Evolutionary conservation across 64 coral and sea anemone genomes (phyloP).

Genomic region (Orbicella faveolata): DNA sequence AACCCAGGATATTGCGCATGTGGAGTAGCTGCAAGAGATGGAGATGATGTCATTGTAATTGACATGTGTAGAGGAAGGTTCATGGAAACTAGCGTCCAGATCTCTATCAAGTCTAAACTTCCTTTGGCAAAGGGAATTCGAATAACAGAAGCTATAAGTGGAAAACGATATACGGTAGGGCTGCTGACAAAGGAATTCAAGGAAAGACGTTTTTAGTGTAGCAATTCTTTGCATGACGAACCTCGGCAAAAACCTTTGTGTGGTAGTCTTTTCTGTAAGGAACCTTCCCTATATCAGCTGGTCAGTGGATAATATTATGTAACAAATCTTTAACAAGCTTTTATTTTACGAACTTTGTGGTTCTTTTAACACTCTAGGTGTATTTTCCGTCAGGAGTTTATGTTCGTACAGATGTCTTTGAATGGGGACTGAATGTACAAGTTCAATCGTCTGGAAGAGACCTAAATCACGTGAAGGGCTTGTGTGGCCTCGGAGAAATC

Average conservation of each 20-base stretch:
- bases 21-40: slow-evolving; percentile 75
- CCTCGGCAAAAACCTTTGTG: too few relatives aligned
- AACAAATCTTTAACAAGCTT: too few relatives aligned
- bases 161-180: slow-evolving; percentile 84
- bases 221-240: too few relatives aligned
- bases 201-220: too few relatives aligned
- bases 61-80: slow-evolving; percentile 84
- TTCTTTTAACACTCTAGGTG: slow-evolving; percentile 43
- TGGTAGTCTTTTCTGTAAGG: too few relatives aligned
- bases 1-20: slow-evolving; percentile 70
- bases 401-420: slow-evolving; percentile 63
- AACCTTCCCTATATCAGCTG: too few relatives aligned
- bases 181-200: too few relatives aligned
- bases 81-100: slow-evolving; percentile 67
- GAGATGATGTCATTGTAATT: slow-evolving; percentile 78
- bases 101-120: slow-evolving; percentile 54
- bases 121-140: slow-evolving; percentile 73
- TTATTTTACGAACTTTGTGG: not conserved
- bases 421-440: slow-evolving; percentile 92
- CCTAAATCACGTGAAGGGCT: slow-evolving; percentile 35
- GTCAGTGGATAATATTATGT: too few relatives aligned
- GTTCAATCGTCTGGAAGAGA: slow-evolving; percentile 68
- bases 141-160: slow-evolving; percentile 74
- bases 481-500: not conserved
- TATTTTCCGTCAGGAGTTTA: slow-evolving; percentile 88